Evolutionary conservation across 2,797 vertebrate species (phyloP).

Genomic region (Acestrorhynchus altus): DNA sequence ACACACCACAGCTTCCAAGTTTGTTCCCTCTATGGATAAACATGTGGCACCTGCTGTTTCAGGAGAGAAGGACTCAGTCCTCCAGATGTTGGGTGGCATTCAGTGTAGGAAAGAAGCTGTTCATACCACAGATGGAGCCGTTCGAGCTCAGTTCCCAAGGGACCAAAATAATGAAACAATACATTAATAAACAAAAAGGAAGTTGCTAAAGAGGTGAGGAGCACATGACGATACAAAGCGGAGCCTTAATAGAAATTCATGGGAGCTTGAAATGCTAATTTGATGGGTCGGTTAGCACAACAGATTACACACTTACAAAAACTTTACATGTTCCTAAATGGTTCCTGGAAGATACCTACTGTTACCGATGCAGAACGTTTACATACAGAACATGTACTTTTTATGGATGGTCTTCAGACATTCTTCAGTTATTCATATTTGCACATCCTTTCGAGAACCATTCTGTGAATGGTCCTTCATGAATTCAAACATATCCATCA

Average conservation of each 20-base stretch:
- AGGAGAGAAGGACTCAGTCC: background rate
- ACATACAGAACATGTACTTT: too few relatives aligned
- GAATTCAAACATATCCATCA: too few relatives aligned
- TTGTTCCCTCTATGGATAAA: slow-evolving; percentile 23
- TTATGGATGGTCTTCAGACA: too few relatives aligned
- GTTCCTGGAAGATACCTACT: background rate
- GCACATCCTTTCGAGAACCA: too few relatives aligned
- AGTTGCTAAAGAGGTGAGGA: slow-evolving; percentile 6
- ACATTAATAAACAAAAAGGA: slow-evolving; percentile 7
- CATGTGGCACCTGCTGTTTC: slow-evolving; percentile 37
- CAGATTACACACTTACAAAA: background rate
- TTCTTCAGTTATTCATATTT: too few relatives aligned
- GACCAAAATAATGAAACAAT: slow-evolving; percentile 35
- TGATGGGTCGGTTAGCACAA: background rate
- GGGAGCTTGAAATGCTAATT: background rate
- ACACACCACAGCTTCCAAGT: background rate
- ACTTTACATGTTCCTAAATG: background rate
- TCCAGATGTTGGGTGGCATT: slow-evolving; percentile 44
- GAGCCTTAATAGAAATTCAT: background rate
- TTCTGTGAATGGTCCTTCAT: too few relatives aligned
- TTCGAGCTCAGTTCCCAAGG: slow-evolving; percentile 29
- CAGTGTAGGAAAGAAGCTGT: slow-evolving; percentile 26
- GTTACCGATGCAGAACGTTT: too few relatives aligned
- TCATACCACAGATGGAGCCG: slow-evolving; percentile 36
- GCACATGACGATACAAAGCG: background rate